phyloP scores from a whole-genome alignment of 2,113 vertebrate species.

The Garra rufa region DNA sequence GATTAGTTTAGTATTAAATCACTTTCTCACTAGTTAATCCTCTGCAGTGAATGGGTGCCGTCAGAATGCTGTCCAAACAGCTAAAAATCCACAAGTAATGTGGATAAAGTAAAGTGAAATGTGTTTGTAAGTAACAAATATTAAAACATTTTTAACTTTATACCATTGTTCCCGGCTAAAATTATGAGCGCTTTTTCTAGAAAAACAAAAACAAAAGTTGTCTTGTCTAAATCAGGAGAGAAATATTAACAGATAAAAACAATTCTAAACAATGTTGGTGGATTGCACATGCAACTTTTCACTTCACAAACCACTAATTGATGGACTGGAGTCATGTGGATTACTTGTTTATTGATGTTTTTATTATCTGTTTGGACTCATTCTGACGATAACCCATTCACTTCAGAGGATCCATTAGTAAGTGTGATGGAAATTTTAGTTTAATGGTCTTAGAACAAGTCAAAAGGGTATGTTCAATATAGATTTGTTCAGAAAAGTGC shows the following conservation, averaged over 20 bases:
- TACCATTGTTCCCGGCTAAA: neutral
- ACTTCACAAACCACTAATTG: neutral
- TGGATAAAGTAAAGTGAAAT: too few relatives aligned
- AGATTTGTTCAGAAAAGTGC: too few relatives aligned
- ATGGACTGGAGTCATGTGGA: neutral
- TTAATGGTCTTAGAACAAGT: too few relatives aligned
- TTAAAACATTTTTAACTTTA: neutral
- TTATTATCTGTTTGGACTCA: too few relatives aligned
- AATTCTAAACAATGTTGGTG: neutral
- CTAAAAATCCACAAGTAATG: neutral
- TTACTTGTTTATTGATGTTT: neutral
- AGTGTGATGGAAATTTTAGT: too few relatives aligned
- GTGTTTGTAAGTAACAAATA: neutral
- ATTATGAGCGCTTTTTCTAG: neutral
- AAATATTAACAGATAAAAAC: neutral
- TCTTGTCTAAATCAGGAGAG: neutral
- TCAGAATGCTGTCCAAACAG: neutral
- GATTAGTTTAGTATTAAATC: neutral
- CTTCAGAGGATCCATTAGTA: too few relatives aligned
- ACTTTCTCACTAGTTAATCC: neutral
- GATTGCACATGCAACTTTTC: neutral
- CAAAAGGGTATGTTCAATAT: too few relatives aligned
- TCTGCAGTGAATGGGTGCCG: neutral
- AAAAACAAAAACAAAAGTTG: neutral
- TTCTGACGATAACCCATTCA: too few relatives aligned